Percentiles rank a stretch among this genome's conserved stretches.
Evolutionary conservation across 1,140 invertebrate species (phyloP).

Genomic region (Lordiphosa stackelbergi): DNA sequence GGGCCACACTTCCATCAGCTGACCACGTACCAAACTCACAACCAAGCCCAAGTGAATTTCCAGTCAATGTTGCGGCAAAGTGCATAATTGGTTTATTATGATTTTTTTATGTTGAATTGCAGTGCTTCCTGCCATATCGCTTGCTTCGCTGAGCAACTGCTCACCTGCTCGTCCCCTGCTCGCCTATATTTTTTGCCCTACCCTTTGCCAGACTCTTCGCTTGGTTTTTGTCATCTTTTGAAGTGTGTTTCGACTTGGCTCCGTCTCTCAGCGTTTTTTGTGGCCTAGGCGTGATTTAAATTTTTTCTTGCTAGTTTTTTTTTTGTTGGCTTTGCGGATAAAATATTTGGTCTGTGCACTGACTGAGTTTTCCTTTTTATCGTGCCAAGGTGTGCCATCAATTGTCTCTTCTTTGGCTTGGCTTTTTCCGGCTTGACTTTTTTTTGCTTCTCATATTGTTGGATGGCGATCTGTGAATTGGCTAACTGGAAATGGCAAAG

Average conservation of each 20-base stretch:
- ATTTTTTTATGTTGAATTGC: constrained; percentile 48
- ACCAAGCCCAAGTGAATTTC: constrained; percentile 15
- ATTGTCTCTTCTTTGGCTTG: constrained; percentile 52
- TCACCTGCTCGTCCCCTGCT: constrained; percentile 11
- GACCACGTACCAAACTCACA: constrained; percentile 34
- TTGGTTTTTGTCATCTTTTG: constrained; percentile 72
- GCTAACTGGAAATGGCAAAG: constrained; percentile 37
- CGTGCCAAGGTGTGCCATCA: constrained; percentile 74
- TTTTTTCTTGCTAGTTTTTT: constrained; percentile 33
- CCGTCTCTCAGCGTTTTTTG: constrained; percentile 15
- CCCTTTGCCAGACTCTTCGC: constrained; percentile 31
- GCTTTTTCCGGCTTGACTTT: constrained; percentile 29
- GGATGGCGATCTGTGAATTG: constrained; percentile 32
- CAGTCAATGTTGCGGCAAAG: constrained; percentile 73
- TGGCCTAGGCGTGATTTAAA: constrained; percentile 53
- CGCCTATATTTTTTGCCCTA: constrained; percentile 5
- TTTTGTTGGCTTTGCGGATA: constrained; percentile 38
- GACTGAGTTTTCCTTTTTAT: constrained; percentile 73
- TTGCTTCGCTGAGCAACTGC: constrained; percentile 61
- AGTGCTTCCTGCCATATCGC: constrained; percentile 69
- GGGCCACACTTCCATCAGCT: constrained; percentile 52
- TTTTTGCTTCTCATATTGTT: constrained; percentile 35
- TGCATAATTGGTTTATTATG: constrained; percentile 75
- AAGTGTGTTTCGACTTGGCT: constrained; percentile 58
- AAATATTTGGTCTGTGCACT: constrained; percentile 68